These are phyloP conservation scores for Drosophila trichaetosa DNA, from an alignment of 2,888 invertebrate species.

Conservation along the genomic window DNA sequence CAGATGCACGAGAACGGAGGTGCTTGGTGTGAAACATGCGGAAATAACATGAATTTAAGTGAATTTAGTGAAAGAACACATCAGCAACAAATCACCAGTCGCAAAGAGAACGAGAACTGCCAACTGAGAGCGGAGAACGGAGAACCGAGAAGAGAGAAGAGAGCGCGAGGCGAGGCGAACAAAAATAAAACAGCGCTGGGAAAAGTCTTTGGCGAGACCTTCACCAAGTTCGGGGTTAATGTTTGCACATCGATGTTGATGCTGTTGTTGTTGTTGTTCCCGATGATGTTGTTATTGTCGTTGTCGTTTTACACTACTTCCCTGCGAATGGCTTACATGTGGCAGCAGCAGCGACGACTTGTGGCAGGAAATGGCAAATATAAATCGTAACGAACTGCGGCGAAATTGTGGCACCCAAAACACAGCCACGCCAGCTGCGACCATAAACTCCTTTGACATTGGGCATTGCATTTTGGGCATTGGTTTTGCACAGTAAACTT, in stretches of 20 bases:
- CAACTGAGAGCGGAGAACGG: slow-evolving; percentile 2
- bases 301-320: slow-evolving; percentile 20
- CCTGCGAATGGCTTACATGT: slow-evolving; percentile 47
- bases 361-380: slow-evolving; percentile 67
- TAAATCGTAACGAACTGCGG: slow-evolving; percentile 58
- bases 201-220: slow-evolving; percentile 47
- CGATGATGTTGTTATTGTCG: slow-evolving; percentile 10
- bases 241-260: slow-evolving; percentile 46
- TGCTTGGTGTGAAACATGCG: slow-evolving; percentile 70
- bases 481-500: slow-evolving; percentile 30
- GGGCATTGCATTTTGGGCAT: slow-evolving; percentile 30
- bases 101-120: slow-evolving; percentile 3
- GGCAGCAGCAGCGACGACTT: slow-evolving; percentile 26
- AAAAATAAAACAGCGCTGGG: slow-evolving; percentile 31
- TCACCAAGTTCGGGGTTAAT: slow-evolving; percentile 60
- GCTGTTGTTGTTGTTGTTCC: slow-evolving; percentile 5
- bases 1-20: slow-evolving; percentile 15
- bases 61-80: slow-evolving; percentile 78
- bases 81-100: slow-evolving; percentile 70
- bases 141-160: slow-evolving; percentile 11
- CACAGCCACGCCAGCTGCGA: slow-evolving; percentile 42
- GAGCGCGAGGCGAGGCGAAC: slow-evolving; percentile 14
- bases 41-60: slow-evolving; percentile 77
- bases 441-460: slow-evolving; percentile 46
- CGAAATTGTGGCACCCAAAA: slow-evolving; percentile 42